Evolutionary conservation across 1,140 invertebrate species (phyloP).

Genomic region (Latrodectus geometricus): DNA sequence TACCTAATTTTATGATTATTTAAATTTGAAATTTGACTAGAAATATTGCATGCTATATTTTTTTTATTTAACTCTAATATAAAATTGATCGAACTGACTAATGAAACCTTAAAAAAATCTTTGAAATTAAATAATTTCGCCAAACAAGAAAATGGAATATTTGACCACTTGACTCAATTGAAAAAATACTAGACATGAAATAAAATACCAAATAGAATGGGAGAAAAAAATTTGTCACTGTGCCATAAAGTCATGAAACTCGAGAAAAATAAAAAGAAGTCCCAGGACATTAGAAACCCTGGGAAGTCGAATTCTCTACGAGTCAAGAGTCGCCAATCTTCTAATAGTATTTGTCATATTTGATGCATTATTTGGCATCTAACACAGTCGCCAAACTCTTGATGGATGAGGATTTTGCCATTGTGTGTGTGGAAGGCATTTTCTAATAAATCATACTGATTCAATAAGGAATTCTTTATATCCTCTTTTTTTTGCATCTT

Average conservation of each 20-base stretch:
- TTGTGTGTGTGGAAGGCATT: neutral
- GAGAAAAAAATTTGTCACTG: neutral
- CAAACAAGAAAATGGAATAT: neutral
- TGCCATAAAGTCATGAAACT: neutral
- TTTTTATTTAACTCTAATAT: no score
- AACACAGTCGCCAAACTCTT: neutral
- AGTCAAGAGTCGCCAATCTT: neutral
- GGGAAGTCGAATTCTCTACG: neutral
- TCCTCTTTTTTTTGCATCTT: no score
- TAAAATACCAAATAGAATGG: neutral
- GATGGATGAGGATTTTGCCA: neutral
- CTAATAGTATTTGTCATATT: neutral
- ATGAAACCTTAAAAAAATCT: neutral
- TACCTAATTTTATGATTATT: no score
- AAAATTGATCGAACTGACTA: neutral
- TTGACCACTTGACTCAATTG: neutral
- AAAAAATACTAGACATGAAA: neutral
- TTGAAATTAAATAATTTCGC: neutral
- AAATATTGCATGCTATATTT: no score
- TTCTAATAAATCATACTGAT: neutral
- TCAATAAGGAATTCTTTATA: neutral
- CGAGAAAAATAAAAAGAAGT: neutral
- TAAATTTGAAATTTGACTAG: no score
- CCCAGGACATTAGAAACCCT: neutral
- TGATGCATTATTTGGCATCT: constrained; percentile 1